These are phyloP conservation scores for Conus ventricosus DNA, from an alignment of 1,140 invertebrate species.

Conservation along the genomic window DNA sequence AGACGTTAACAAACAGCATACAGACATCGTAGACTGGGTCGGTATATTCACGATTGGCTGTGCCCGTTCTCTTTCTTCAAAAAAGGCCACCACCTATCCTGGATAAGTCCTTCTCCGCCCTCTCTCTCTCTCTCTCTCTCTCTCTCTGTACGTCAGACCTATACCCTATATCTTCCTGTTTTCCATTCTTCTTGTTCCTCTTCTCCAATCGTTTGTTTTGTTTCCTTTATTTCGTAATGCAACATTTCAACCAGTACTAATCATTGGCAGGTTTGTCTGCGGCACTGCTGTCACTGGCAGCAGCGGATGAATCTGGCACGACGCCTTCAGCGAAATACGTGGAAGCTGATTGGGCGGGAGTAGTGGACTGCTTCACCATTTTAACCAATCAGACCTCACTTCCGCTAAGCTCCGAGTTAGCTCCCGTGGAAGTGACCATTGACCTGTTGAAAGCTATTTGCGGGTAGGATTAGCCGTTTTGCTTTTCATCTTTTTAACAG, in stretches of 20 bases:
- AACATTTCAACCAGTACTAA: no score
- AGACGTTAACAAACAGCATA: no score
- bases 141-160: neutral
- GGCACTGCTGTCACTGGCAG: neutral
- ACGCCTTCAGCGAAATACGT: neutral
- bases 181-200: neutral
- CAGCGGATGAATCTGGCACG: neutral
- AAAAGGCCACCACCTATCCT: neutral
- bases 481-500: neutral
- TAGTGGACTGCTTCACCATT: slow-evolving; percentile 19
- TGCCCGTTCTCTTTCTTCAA: neutral
- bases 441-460: slow-evolving; percentile 28
- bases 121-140: neutral
- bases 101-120: neutral
- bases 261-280: neutral
- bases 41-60: no score
- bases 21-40: no score
- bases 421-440: slow-evolving; percentile 20
- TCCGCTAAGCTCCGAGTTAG: neutral
- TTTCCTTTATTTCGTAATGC: neutral
- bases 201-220: neutral
- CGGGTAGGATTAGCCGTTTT: neutral
- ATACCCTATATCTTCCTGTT: neutral
- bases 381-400: slow-evolving; percentile 31
- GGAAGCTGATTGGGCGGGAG: slow-evolving; percentile 1